Percentiles rank a stretch among this genome's conserved stretches.
Evolutionary conservation across 2,113 vertebrate genomes (phyloP).

Genomic region (Dermatemys mawii): DNA sequence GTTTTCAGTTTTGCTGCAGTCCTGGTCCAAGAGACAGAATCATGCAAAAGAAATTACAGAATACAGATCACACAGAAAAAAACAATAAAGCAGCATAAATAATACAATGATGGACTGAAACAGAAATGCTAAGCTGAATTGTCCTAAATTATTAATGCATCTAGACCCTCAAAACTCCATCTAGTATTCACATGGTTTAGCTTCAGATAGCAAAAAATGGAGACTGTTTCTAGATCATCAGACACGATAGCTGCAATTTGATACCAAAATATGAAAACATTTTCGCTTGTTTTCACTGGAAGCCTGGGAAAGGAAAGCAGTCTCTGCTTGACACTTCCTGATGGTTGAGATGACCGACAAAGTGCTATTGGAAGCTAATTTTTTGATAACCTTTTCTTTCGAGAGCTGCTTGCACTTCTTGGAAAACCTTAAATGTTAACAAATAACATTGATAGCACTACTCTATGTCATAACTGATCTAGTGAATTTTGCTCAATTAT

Average conservation of each 20-base stretch:
- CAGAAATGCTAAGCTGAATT: slow-evolving; percentile 50
- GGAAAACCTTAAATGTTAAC: not conserved
- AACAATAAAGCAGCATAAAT: slow-evolving; percentile 29
- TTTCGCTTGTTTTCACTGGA: slow-evolving; percentile 4
- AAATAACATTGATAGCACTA: not conserved
- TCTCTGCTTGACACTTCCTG: not conserved
- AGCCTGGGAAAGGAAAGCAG: not conserved
- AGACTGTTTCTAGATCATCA: not conserved
- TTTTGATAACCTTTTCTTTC: not conserved
- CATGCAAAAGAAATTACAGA: slow-evolving; percentile 49
- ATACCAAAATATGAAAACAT: not conserved
- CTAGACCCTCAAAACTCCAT: slow-evolving; percentile 14
- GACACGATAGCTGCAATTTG: not conserved
- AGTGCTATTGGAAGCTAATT: not conserved
- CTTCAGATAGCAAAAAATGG: slow-evolving; percentile 15
- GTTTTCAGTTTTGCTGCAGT: slow-evolving; percentile 53
- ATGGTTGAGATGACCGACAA: not conserved
- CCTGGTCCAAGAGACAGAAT: slow-evolving; percentile 47
- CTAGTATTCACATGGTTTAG: not conserved
- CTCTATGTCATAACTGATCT: not conserved
- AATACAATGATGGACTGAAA: slow-evolving; percentile 53
- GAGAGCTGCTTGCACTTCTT: not conserved
- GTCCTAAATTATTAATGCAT: slow-evolving; percentile 52
- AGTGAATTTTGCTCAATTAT: not conserved
- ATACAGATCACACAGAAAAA: not conserved